phyloP scores from a whole-genome alignment of 2,113 vertebrate species.

The Nipponia nippon region DNA sequence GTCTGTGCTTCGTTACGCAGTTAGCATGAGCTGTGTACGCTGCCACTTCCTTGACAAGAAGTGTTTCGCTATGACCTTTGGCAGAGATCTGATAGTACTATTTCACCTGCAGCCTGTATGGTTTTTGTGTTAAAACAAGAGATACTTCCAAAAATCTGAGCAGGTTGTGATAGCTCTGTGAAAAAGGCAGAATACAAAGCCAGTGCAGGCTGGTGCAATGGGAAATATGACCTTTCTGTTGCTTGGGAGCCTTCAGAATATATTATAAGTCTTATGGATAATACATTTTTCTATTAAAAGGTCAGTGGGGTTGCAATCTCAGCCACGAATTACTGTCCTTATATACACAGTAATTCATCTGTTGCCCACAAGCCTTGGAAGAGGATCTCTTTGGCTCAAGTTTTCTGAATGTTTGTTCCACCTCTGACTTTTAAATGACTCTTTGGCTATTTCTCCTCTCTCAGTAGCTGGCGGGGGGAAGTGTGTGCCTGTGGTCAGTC shows the following conservation, averaged over 20 bases:
- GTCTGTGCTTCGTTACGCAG: fast-evolving
- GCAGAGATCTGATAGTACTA: not conserved
- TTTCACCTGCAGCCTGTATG: not conserved
- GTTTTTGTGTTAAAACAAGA: not conserved
- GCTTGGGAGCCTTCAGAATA: not conserved
- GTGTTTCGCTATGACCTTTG: not conserved
- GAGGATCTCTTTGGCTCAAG: not conserved
- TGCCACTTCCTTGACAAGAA: not conserved
- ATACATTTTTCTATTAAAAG: fast-evolving
- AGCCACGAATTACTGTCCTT: not conserved
- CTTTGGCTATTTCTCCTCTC: not conserved
- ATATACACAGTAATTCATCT: no score
- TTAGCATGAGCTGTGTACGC: fast-evolving
- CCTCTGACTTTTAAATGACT: not conserved
- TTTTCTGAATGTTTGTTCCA: not conserved
- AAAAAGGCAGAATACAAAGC: not conserved
- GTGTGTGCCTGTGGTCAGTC: fast-evolving
- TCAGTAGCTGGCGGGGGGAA: fast-evolving
- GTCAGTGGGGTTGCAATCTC: not conserved
- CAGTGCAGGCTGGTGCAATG: not conserved
- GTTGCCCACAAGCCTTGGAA: not conserved
- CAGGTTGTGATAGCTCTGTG: not conserved
- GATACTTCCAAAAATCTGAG: not conserved
- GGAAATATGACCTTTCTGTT: not conserved
- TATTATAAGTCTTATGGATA: not conserved